phyloP scores from a whole-genome alignment of 1,140 invertebrate species.

The Trichoplusia ni region DNA sequence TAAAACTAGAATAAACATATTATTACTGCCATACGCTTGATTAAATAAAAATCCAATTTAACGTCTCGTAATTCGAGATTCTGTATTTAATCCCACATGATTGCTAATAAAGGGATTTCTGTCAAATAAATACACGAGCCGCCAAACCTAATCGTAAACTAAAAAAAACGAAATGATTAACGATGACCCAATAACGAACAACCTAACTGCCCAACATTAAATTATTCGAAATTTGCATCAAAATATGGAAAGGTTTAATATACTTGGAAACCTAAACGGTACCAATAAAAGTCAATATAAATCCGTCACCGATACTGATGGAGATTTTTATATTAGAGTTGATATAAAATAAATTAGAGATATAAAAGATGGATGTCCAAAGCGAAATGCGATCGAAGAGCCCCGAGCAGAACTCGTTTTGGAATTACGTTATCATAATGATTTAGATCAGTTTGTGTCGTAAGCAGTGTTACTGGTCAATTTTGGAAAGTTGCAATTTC shows the following conservation, averaged over 20 bases:
- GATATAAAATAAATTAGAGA: constrained; percentile 22
- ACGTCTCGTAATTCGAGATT: too few species aligned
- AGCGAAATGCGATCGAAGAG: constrained; percentile 17
- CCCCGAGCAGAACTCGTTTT: constrained; percentile 19
- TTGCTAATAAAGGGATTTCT: too few species aligned
- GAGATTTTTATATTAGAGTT: constrained; percentile 18
- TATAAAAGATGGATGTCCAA: constrained; percentile 16
- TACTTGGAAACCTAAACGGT: constrained; percentile 17
- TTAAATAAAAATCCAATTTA: too few species aligned
- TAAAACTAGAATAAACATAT: background rate
- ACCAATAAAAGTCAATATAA: constrained; percentile 30
- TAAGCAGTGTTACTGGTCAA: constrained; percentile 13
- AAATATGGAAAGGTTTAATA: constrained; percentile 22
- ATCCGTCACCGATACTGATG: constrained; percentile 10
- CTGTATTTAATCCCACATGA: too few species aligned
- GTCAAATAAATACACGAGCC: background rate
- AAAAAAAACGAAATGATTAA: background rate
- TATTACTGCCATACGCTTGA: too few species aligned
- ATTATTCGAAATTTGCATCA: constrained; percentile 15
- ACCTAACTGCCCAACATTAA: background rate
- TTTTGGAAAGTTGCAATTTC: constrained; percentile 25
- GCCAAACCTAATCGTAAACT: background rate
- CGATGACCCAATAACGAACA: constrained; percentile 8
- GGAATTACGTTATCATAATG: constrained; percentile 25
- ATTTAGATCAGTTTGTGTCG: constrained; percentile 4